Base-by-base conservation (phyloP, 2,113 vertebrate species). In the Psilopogon haemacephalus region DNA sequence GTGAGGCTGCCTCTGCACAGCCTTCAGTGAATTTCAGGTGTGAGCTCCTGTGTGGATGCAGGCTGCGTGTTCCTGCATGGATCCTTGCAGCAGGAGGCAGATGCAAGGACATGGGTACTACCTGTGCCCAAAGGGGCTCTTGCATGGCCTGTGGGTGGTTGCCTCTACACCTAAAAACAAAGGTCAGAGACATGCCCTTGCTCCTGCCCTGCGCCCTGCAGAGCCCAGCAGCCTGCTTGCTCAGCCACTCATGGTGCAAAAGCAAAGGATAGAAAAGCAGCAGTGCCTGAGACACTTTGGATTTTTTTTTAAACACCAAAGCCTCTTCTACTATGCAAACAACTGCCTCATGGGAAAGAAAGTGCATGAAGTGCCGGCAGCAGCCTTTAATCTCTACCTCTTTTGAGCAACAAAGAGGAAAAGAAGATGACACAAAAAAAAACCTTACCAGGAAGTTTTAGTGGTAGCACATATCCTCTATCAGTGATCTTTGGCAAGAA, bases 151-250 rank as follows among this genome's bases (percentile, higher is more conserved):
- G 5, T 12, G 23, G 11, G 10, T 68, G 19, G 46, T 80, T 13
- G 9, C 48, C 5, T 52, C 5, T 11, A 15, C 15, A 44, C 42
- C 14, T 42, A 28, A 86, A 86, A 59, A 26, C 35, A 59, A 32
- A 72, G 32, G 15, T 30, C n/a, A 59, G 74, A 18, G 44, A 4
- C 9, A 12, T 33, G 6, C 2, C 35, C 12, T 33, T 0, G 0
- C 0, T 28, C 35, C 52, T 8, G 11, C 27, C 37, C 27, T 38
- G 46, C 28, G 11, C 27, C 37, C 27, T 38, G 46, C 28, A 26
- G 21, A 38, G 35, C 52, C 64, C 52, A 33, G 68, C 15, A 54
- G 37, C 62, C 46, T 54, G n/a, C 33, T 27, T 21, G 6, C 55
- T 67, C 37, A 8, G 30, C 50, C 15, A 12, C 46, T 54, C 73